Base-by-base conservation (phyloP, 2,888 invertebrate species). In the Desoria tigrina region DNA sequence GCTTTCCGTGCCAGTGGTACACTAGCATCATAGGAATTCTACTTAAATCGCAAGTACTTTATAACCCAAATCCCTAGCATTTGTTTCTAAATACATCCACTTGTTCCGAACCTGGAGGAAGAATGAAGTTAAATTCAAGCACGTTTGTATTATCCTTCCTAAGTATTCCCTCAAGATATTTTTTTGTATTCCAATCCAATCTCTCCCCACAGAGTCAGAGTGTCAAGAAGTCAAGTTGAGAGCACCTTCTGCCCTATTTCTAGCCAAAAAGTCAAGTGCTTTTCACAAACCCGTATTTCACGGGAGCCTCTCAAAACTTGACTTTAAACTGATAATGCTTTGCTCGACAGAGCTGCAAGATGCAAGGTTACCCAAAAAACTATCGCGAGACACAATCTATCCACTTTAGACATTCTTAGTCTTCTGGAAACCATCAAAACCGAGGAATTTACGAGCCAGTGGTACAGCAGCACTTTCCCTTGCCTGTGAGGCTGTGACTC, bases 11-110 rank as follows among this genome's bases (percentile, higher is more conserved):
- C 32, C 11, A n/a, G n/a, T 11, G 32, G 32, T 11, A 32, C 32
- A 7, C 32, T 7, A 32, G 32, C 32, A 32, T n/a, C 55, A 27
- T 4, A 55, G 21, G 55, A 55, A 55, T 55, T 55, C 26, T 32
- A 6, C 55, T 28, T 26, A 55, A 55, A 23, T 53, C 28, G 55
- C 32, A 55, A 11, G n/a, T 32, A 55, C 55, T 55, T 55, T 55
- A 55, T 55, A 55, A 28, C 55, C 55, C 55, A 55, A 55, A 51
- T 51, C 51, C 51, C 16, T 24, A 6, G 16, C 51, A 51, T 51
- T 51, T 51, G 27, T 51, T 27, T 27, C 51, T 51, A 51, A 45
- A 45, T 32, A 55, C 27, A 32, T 32, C 28, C 55, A 55, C 55
- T 55, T 55, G 28, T 55, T 55, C 14, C 28, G 3, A 45, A 16